Evolutionary conservation across 2,113 vertebrate genomes (phyloP), one percentile per base, ranked within the genome.

Genomic region (Columbina picui): DNA sequence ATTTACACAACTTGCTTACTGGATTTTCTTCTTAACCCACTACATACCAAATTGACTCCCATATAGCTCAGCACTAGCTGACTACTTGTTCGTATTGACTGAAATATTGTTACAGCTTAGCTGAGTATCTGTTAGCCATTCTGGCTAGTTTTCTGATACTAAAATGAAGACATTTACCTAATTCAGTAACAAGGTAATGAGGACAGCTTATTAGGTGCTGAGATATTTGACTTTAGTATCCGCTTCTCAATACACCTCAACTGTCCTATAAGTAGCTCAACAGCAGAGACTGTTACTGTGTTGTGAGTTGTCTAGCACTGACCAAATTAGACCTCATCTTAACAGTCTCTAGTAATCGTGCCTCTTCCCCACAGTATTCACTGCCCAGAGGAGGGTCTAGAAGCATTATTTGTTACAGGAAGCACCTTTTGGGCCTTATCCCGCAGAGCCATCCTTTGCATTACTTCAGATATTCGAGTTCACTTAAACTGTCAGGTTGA

Each of bases 31-130:
- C 21, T 43, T 82, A 21, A 71, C 20, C 12, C 6, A 6, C 25
- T 73, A 0, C 3, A 12, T 50, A 9, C 6, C 4, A 1, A 1
- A 78, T 75, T 85, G 57, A 52, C 21, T 95, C 3, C 11, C 2
- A 1, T 50, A 10, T 60, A 21, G 27, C 34, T 55, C 45, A 39
- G 23, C 9, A 12, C 6, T 61, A 45, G 25, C 23, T 83, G 17
- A 10, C 30, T 56, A 9, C 11, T 55, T 32, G 32, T 41, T 83
- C 43, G 53, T 55, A 5, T 21, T 41, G 14, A 36, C 21, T 76
- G 65, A 71, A 70, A 18, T 84, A 30, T 3, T 49, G 19, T 2
- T 56, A 26, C 17, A 49, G 25, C 19, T 89, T 78, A 79, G 15
- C 52, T 71, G 12, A 89, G 9, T 18, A 38, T 75, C 32, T 0